Evolutionary conservation across 2,797 vertebrate genomes (phyloP).

Genomic region (Meriones psammophilus): DNA sequence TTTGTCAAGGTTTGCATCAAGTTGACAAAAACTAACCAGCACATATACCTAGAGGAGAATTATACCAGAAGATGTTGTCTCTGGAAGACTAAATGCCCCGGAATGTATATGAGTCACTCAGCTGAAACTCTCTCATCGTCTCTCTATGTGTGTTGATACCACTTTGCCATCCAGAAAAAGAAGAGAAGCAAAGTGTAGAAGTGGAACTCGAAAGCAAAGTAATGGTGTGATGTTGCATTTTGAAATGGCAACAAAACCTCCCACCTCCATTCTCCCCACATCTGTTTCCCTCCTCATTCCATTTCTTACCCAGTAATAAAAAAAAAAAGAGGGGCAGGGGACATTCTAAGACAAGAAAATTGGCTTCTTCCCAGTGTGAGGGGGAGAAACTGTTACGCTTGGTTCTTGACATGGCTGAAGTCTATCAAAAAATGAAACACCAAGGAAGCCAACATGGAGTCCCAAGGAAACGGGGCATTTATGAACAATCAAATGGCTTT

Average conservation of each 20-base stretch:
- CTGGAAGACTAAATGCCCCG: neutral
- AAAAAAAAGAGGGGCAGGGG: neutral
- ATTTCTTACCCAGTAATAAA: neutral
- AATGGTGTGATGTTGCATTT: neutral
- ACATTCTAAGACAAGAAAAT: neutral
- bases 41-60: neutral
- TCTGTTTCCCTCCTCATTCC: too few species aligned
- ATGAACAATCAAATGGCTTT: neutral
- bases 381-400: neutral
- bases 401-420: neutral
- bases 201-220: slow-evolving; percentile 11
- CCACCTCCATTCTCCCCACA: too few species aligned
- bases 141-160: neutral
- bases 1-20: neutral
- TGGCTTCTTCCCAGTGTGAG: neutral
- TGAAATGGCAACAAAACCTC: neutral
- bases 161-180: slow-evolving; percentile 25
- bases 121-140: neutral
- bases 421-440: neutral
- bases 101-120: neutral
- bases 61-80: neutral
- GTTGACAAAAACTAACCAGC: neutral
- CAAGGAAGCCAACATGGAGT: neutral
- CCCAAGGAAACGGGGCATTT: neutral
- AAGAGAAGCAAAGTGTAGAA: neutral